phyloP scores from a whole-genome alignment of 2,888 invertebrate genomes.

The Herminia tarsipennalis region DNA sequence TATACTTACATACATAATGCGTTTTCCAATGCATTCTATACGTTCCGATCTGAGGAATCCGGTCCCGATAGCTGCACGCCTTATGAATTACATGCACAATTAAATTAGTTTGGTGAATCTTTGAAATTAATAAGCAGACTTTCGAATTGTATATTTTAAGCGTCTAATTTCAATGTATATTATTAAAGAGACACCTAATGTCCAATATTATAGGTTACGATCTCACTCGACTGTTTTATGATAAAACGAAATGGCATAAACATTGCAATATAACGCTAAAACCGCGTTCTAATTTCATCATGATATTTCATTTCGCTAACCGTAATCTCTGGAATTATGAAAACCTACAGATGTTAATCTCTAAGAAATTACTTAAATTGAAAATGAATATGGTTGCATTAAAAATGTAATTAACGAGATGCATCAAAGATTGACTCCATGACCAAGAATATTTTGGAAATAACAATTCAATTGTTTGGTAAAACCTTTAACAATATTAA shows the following conservation, averaged over 20 bases:
- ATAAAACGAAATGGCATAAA: constrained; percentile 36
- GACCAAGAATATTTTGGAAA: no score
- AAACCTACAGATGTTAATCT: constrained; percentile 42
- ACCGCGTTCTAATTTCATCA: constrained; percentile 48
- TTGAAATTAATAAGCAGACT: constrained; percentile 6
- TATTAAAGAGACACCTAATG: constrained; percentile 13
- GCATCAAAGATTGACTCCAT: not conserved
- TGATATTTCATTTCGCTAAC: constrained; percentile 39
- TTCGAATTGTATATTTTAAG: constrained; percentile 14
- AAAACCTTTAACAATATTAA: no score
- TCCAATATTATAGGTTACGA: constrained; percentile 40
- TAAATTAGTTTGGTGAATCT: constrained; percentile 35
- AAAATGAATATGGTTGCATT: constrained; percentile 24
- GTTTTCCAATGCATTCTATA: constrained; percentile 70
- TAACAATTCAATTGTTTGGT: no score
- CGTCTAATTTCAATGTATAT: constrained; percentile 12
- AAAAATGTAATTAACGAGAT: not conserved
- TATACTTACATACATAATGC: constrained; percentile 53
- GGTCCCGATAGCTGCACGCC: constrained; percentile 45
- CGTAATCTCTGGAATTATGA: constrained; percentile 44
- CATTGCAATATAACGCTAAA: constrained; percentile 43
- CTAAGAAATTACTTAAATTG: constrained; percentile 45
- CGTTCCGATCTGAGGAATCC: constrained; percentile 61
- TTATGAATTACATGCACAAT: constrained; percentile 47
- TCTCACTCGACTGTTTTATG: constrained; percentile 39